Percentiles rank a stretch among this genome's conserved stretches.
These are phyloP conservation scores for Pollachius pollachius DNA, from an alignment of 2,113 vertebrate species.

Conservation along the genomic window DNA sequence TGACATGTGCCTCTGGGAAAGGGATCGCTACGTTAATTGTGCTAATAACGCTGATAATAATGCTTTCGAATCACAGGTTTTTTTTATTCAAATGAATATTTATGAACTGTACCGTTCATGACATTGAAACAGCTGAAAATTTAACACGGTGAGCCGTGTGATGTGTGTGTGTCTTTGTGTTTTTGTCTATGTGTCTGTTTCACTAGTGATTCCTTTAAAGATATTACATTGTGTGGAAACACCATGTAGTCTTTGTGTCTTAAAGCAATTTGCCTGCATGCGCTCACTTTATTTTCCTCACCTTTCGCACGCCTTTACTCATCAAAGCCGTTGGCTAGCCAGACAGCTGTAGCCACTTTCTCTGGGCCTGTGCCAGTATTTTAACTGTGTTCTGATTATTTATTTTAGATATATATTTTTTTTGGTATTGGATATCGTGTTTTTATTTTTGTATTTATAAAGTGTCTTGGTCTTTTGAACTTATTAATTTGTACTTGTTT, in stretches of 20 bases:
- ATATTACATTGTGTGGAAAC: background rate
- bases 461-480: conserved; percentile 19
- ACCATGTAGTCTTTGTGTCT: conserved; percentile 34
- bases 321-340: conserved; percentile 9
- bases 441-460: conserved; percentile 32
- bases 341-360: conserved; percentile 38
- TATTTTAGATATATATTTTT: conserved; percentile 12
- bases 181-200: conserved; percentile 7
- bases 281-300: conserved; percentile 7
- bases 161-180: background rate
- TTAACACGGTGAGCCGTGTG: background rate
- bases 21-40: too few relatives aligned
- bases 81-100: too few relatives aligned
- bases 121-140: too few relatives aligned
- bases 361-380: conserved; percentile 46
- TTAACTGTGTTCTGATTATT: conserved; percentile 32
- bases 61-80: too few relatives aligned
- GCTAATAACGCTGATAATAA: too few relatives aligned
- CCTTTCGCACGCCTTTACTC: conserved; percentile 31
- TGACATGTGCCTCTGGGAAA: too few relatives aligned
- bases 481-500: conserved; percentile 6
- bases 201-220: too few relatives aligned
- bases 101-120: too few relatives aligned
- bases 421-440: conserved; percentile 4
- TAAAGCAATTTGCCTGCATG: conserved; percentile 44